Conservation (phyloP, 2,888 invertebrate genomes). For the Lucinisca nassula region DNA sequence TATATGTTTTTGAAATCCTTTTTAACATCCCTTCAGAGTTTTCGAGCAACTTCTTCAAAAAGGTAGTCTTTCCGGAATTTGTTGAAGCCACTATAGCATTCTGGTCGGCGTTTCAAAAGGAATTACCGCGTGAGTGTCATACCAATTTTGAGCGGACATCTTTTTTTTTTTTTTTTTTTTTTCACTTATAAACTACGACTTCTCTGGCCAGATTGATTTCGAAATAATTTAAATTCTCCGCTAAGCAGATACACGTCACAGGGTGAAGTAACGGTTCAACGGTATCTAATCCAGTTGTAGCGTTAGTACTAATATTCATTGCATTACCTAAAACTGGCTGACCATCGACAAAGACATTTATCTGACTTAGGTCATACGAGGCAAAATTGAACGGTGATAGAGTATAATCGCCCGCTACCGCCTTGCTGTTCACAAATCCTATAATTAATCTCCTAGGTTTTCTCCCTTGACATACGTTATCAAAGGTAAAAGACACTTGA, state of each 20-base stretch:
- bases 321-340: slow-evolving; percentile 37
- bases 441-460: slow-evolving; percentile 34
- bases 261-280: slow-evolving; percentile 19
- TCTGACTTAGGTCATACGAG: slow-evolving; percentile 30
- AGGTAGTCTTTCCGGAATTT: background rate
- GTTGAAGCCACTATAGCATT: background rate
- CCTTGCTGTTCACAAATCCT: slow-evolving; percentile 40
- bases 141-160: too few relatives aligned
- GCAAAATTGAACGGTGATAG: slow-evolving; percentile 37
- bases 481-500: slow-evolving; percentile 28
- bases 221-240: slow-evolving; percentile 26
- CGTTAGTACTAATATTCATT: slow-evolving; percentile 31
- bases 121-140: too few relatives aligned
- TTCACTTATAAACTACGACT: too few relatives aligned
- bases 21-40: slow-evolving; percentile 1
- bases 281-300: slow-evolving; percentile 2
- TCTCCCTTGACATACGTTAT: slow-evolving; percentile 38
- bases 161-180: too few relatives aligned
- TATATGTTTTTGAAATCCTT: background rate
- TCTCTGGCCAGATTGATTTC: background rate
- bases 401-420: slow-evolving; percentile 32
- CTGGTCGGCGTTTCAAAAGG: slow-evolving; percentile 1
- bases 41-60: background rate
- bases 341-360: slow-evolving; percentile 24
- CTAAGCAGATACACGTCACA: slow-evolving; percentile 38